Base-by-base conservation (phyloP, 2,113 vertebrate genomes). In the Elgaria multicarinata region DNA sequence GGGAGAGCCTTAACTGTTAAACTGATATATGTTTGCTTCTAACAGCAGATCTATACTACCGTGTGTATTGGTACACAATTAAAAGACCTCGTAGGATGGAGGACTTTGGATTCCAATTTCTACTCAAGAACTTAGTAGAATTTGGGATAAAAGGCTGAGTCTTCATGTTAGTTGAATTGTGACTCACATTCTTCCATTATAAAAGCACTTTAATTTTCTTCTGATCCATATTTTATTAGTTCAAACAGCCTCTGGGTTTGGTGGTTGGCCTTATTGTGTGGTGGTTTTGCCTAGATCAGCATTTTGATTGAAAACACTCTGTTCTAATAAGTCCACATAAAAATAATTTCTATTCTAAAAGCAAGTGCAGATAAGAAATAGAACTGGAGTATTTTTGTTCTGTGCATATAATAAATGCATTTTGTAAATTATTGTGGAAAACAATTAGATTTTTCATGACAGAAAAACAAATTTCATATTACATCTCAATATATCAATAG, bases 181-280 rank as follows among this genome's bases (percentile, higher is more conserved):
- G 89, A 82, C 74, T 80, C 53, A 80, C 1, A 0, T 89, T 78
- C 42, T 20, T 46, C 46, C 31, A 84, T 90, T 80, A 72, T 36
- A 74, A 86, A 87, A 85, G 58, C 79, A 66, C 75, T 76, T 77
- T 85, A 50, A 14, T 28, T 42, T 93, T 39, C 77, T 93, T 96
- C 82, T 76, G 8, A 87, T 79, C 79, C 39, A 36, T 33, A 1
- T 91, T 89, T 16, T 85, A 22, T 90, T 71, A 4, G 76, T n/a
- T 91, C 9, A 71, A 83, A 55, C 81, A 85, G 9, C 87, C 46
- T n/a, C 58, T 78, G 42, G 67, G 28, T 82, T 20, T 66, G 62
- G 24, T 81, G 83, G n/a, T 13, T 84, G 87, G 79, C 79, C 62
- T 53, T 81, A 22, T 3, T 78, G 81, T 84, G 85, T 77, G 64